Evolutionary conservation across 2,113 vertebrate species (phyloP).

Genomic region (Proteles cristata): DNA sequence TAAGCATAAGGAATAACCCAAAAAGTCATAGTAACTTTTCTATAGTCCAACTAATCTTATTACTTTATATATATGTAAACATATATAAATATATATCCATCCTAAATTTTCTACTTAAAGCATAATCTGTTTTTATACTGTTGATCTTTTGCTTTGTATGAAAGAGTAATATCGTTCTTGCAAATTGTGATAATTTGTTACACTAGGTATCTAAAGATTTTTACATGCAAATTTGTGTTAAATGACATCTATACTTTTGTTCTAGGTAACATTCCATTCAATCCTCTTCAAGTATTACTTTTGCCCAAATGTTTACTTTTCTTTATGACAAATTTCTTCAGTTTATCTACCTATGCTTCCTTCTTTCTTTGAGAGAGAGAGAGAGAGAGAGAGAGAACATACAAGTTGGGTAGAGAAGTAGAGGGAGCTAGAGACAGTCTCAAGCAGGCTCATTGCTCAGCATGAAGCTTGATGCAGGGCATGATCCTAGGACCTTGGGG

Average conservation of each 20-base stretch:
- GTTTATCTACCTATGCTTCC: not conserved
- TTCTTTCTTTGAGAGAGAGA: not conserved
- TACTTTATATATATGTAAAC: not conserved
- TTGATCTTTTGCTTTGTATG: not conserved
- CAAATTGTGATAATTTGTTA: not conserved
- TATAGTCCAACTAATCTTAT: not conserved
- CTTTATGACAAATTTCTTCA: slow-evolving; percentile 15
- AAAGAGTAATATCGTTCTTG: not conserved
- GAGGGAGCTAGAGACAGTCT: too few species aligned
- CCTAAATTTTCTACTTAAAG: not conserved
- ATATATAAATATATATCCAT: not conserved
- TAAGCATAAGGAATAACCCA: not conserved
- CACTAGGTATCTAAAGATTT: not conserved
- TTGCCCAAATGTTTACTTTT: not conserved
- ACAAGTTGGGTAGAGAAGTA: too few species aligned
- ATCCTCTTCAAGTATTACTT: not conserved
- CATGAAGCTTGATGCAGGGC: too few species aligned
- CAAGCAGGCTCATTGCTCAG: too few species aligned
- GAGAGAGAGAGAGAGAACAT: too few species aligned
- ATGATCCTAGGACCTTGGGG: too few species aligned
- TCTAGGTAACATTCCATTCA: not conserved
- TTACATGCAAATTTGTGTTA: not conserved
- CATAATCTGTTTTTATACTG: not conserved
- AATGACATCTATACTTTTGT: not conserved
- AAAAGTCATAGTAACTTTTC: not conserved